Percentiles rank a stretch among this genome's conserved stretches.
phyloP scores from a whole-genome alignment of 2,888 invertebrate species.

The Synanthedon vespiformis region DNA sequence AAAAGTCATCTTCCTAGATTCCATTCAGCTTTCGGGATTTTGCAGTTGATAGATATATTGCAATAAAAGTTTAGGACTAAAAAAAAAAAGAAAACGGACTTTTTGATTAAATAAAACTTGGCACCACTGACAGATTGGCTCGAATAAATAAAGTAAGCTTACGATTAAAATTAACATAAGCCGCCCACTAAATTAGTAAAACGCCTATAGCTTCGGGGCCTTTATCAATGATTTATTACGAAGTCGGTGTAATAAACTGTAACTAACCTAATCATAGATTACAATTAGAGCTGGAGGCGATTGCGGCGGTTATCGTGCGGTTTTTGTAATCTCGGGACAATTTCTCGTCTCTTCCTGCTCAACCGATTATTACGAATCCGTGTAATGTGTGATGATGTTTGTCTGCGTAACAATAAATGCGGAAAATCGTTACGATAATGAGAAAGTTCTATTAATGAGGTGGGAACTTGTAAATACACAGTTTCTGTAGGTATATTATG shows the following conservation, averaged over 20 bases:
- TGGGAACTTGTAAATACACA: background rate
- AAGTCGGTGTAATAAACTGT: conserved; percentile 2
- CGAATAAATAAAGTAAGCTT: background rate
- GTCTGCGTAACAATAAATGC: conserved; percentile 10
- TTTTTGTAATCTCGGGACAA: conserved; percentile 20
- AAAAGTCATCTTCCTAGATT: no score
- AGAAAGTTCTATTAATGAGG: background rate
- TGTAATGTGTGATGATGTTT: conserved; percentile 8
- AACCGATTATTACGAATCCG: conserved; percentile 12
- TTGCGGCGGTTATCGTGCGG: conserved; percentile 17
- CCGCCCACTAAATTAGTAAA: conserved; percentile 12
- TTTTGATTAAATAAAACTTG: no score
- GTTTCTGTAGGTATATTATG: no score
- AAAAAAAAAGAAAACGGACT: no score
- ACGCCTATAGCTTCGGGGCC: conserved; percentile 9
- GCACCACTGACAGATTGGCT: no score
- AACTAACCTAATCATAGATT: conserved; percentile 7
- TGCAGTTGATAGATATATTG: no score
- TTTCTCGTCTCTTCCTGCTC: conserved; percentile 17
- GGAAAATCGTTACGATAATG: background rate
- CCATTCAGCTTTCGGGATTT: no score
- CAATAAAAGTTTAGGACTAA: no score
- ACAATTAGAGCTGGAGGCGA: conserved; percentile 10
- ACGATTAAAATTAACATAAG: conserved; percentile 8
- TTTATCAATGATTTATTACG: conserved; percentile 17